These are phyloP conservation scores for Plectropomus leopardus DNA, from an alignment of 2,113 vertebrate species.

Conservation along the genomic window DNA sequence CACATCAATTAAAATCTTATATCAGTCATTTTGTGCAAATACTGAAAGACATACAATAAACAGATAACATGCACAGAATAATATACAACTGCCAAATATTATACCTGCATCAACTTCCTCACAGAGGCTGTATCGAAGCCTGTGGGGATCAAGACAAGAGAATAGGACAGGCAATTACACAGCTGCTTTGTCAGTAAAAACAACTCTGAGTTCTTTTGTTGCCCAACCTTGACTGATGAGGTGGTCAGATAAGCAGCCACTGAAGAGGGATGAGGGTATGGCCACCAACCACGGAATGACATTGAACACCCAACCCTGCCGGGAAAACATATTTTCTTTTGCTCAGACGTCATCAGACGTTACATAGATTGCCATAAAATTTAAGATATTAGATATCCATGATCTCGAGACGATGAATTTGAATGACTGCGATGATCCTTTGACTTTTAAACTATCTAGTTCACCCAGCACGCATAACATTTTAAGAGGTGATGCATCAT, in stretches of 20 bases:
- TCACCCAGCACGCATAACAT: too few species aligned
- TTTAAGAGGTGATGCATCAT: too few species aligned
- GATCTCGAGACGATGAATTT: too few species aligned
- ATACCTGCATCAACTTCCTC: constrained; percentile 97
- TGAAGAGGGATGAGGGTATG: constrained; percentile 91
- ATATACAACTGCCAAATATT: neutral
- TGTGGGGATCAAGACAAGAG: constrained; percentile 64
- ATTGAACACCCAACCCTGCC: constrained; percentile 97
- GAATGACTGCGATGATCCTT: too few species aligned
- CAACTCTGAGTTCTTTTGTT: neutral
- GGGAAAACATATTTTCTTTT: constrained; percentile 14
- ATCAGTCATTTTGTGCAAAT: neutral
- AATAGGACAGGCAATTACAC: neutral
- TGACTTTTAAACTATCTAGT: too few species aligned
- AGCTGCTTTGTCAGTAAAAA: neutral
- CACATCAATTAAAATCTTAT: constrained; percentile 4
- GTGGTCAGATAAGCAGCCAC: constrained; percentile 93
- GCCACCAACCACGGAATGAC: constrained; percentile 97
- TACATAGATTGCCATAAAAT: too few species aligned
- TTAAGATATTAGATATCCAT: too few species aligned
- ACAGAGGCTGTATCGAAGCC: constrained; percentile 92
- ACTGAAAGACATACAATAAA: constrained; percentile 10
- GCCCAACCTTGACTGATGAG: constrained; percentile 91
- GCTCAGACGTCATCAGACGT: too few species aligned
- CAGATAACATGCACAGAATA: neutral